Percentiles rank a stretch among this genome's conserved stretches.
Conservation (phyloP, 30 jellyfish, hydroid and myxozoan genomes). For the Nemopilema nomurai region DNA sequence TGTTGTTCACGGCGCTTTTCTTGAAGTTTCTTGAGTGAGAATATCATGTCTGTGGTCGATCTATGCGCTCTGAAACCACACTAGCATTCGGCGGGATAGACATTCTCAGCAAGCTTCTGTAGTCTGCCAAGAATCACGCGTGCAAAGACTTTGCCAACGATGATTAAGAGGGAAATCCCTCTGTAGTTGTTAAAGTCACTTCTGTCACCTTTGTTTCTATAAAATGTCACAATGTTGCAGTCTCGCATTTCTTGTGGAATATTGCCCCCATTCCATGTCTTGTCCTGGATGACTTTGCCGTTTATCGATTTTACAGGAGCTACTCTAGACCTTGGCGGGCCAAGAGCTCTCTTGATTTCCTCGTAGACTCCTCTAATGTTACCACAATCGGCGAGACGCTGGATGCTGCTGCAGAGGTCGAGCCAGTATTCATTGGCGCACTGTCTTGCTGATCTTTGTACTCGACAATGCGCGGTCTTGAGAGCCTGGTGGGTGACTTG, state of each 20-base stretch:
- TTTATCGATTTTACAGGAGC: constrained; percentile 38
- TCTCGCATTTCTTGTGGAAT: too few relatives aligned
- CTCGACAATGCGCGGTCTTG: constrained; percentile 19
- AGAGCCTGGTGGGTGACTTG: constrained; percentile 16
- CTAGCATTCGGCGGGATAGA: constrained; percentile 54
- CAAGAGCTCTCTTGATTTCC: constrained; percentile 47
- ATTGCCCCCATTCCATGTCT: too few relatives aligned
- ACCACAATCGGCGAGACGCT: constrained; percentile 1
- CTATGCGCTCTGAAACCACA: constrained; percentile 57
- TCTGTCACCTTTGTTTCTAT: constrained; percentile 42
- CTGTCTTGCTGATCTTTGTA: constrained; percentile 26
- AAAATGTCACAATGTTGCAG: constrained; percentile 1
- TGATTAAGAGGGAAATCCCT: constrained; percentile 57
- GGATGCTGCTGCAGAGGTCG: constrained; percentile 37
- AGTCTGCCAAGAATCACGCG: constrained; percentile 26
- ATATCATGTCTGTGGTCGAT: constrained; percentile 54
- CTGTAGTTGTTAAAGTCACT: constrained; percentile 58
- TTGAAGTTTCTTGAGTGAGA: constrained; percentile 38
- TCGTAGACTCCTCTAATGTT: constrained; percentile 50
- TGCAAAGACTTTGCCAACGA: constrained; percentile 43
- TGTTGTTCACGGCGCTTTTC: constrained; percentile 63
- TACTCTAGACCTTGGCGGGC: constrained; percentile 16
- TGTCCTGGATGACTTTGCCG: constrained; percentile 23
- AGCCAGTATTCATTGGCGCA: constrained; percentile 60
- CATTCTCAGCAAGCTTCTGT: constrained; percentile 9